These are phyloP conservation scores for Hirtodrosophila alboralis DNA, from an alignment of 2,888 invertebrate genomes.

Conservation along the genomic window DNA sequence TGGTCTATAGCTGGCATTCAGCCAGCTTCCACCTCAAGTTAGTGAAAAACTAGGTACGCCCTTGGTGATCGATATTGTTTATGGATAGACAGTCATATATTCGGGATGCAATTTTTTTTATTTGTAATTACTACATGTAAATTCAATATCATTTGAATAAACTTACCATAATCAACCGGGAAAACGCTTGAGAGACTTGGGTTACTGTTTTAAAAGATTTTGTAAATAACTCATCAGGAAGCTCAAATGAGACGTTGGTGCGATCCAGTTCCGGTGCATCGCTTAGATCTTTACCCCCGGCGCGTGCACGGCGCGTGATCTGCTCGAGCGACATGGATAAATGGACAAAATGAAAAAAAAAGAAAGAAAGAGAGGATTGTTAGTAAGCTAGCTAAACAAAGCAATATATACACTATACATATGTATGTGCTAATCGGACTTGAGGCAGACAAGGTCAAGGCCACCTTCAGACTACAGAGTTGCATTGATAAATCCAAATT, in stretches of 20 bases:
- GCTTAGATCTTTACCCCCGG: slow-evolving; percentile 82
- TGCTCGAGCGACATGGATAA: slow-evolving; percentile 17
- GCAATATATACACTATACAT: slow-evolving; percentile 3
- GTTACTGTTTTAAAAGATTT: slow-evolving; percentile 86
- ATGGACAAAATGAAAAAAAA: slow-evolving; percentile 20
- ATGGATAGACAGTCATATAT: no score
- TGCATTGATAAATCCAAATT: slow-evolving; percentile 31
- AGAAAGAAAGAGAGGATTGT: slow-evolving; percentile 25
- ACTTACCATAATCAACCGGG: slow-evolving; percentile 86
- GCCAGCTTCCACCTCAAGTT: no score
- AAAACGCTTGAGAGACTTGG: slow-evolving; percentile 86
- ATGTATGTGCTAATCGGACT: neutral
- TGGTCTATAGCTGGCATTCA: no score
- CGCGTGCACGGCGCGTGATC: slow-evolving; percentile 57
- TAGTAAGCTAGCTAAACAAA: slow-evolving; percentile 19
- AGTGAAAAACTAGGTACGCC: no score
- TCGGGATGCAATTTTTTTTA: no score
- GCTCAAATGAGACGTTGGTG: slow-evolving; percentile 85
- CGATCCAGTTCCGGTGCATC: slow-evolving; percentile 85
- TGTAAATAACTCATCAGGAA: slow-evolving; percentile 86
- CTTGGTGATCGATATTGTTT: no score
- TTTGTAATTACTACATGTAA: no score
- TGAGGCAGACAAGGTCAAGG: slow-evolving; percentile 31
- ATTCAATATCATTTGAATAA: neutral
- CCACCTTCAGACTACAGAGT: slow-evolving; percentile 9